Base-by-base conservation (phyloP, 2,888 invertebrate genomes). In the Malacosoma neustria region DNA sequence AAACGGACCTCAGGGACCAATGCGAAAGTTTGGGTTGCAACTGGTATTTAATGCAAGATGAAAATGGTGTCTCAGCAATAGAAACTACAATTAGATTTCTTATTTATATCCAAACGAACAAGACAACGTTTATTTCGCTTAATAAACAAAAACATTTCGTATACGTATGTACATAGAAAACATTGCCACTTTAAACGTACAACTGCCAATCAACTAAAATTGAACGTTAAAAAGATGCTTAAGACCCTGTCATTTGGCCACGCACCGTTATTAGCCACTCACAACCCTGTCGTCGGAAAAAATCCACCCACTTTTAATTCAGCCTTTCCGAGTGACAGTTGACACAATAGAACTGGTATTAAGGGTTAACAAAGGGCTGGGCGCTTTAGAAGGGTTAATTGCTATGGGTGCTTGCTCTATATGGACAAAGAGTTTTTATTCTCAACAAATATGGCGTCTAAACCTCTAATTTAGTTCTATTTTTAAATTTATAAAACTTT, bases 291-390 rank as follows among this genome's bases (percentile, higher is more conserved):
- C 43, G 43, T 41, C 41, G 41, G 51, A 59, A 62, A 57, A 55
- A 59, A 66, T 72, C 74, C 81, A 72, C 82, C 82, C 79, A 81
- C 80, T 81, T 82, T 75, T 73, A 69, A 73, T 73, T 74, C 72
- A 72, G 60, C 48, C 61, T 59, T 60, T 49, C 49, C 54, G 58
- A 72, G 72, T 76, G 82, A 84, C 84, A 84, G 80, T 82, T 82
- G 82, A 84, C 76, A 75, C 76, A 81, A 81, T 71, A 60, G 72
- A 51, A 46, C 46, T 50, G 49, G 62, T 69, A 70, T 68, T 61
- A 74, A 77, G 76, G 77, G 80, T 79, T 72, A 75, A 72, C 72
- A 68, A 79, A 76, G 72, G 72, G 72, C 65, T 57, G 49, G 72
- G 71, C 68, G 61, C 62, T 57, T 61, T 54, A 54, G 71, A 75